Conservation (phyloP, 2,797 vertebrate genomes). For the Chloroceryle inda region DNA sequence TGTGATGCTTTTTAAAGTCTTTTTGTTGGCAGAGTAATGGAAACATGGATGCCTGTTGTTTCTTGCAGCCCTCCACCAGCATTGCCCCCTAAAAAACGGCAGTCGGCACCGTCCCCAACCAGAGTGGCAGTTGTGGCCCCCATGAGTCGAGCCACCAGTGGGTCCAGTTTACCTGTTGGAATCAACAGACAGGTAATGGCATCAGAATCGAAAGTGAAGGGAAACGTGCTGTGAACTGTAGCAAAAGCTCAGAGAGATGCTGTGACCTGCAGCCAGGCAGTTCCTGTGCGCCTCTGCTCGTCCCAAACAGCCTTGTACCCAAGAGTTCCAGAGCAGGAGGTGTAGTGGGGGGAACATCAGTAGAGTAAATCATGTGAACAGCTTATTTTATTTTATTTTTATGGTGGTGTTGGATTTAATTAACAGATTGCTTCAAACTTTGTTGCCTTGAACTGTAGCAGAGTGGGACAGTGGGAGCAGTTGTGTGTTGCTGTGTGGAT, state of each 20-base stretch:
- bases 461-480: background rate
- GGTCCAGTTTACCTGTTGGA: conserved; percentile 92
- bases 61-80: conserved; percentile 89
- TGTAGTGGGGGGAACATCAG: background rate
- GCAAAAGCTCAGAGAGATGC: background rate
- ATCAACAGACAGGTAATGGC: conserved; percentile 91
- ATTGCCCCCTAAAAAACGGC: conserved; percentile 95
- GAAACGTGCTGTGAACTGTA: rapidly evolving
- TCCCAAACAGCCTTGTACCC: background rate
- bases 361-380: background rate
- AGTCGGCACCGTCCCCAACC: conserved; percentile 95
- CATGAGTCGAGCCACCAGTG: conserved; percentile 92
- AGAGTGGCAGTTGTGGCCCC: conserved; percentile 95
- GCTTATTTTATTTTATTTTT: background rate
- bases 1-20: background rate
- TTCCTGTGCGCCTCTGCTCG: background rate
- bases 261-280: background rate
- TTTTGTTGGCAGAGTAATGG: background rate
- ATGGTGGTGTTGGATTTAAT: background rate
- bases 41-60: background rate
- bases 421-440: conserved; percentile 30
- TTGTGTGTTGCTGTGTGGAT: rapidly evolving
- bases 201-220: background rate
- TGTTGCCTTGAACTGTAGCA: background rate
- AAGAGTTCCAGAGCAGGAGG: background rate